Base-by-base conservation (phyloP, 1,140 invertebrate genomes). In the Zaprionus kolodkinae region DNA sequence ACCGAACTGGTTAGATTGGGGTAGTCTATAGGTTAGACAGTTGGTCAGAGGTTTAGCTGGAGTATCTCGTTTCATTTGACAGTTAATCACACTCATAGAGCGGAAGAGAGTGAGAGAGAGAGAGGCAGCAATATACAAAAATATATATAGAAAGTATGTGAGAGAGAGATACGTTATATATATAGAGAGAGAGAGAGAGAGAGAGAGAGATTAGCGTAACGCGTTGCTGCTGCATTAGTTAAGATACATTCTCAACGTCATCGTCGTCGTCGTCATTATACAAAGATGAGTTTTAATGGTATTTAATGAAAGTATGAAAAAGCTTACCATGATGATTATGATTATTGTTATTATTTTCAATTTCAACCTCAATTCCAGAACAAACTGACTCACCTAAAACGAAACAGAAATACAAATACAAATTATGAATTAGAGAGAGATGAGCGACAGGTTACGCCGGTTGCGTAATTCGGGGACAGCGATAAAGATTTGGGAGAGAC, bases 351-450 rank as follows among this genome's bases (percentile, higher is more conserved):
- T 92, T 92, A 92, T 92, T 92, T 92, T 92, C 91, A 91, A 92
- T 92, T 92, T 92, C 91, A 92, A 92, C 91, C 91, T 92, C 91
- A 92, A 92, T 92, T 92, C 91, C 91, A 90, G 91, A 92, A 92
- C 91, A 92, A 92, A 92, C 91, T 91, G 91, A 92, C 91, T 92
- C 91, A 92, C 91, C 91, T 92, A 81, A 69, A 92, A 92, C 59
- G 80, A 84, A 79, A 78, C 12, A 70, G 48, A 74, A 76, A 63
- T 45, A 45, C 70, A 82, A 62, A 57, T 40, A 62, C 27, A 72
- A 15, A 15, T 15, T 25, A 54, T 52, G 21, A 12, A 56, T 74
- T 62, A 59, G 50, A 55, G 17, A 55, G 17, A 55, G 17, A 36
- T 38, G 7, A 52, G 36, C 9, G 21, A 62, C 12, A 60, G 52